Base-by-base conservation (phyloP, 2,888 invertebrate genomes). In the Caenorhabditis afra region DNA sequence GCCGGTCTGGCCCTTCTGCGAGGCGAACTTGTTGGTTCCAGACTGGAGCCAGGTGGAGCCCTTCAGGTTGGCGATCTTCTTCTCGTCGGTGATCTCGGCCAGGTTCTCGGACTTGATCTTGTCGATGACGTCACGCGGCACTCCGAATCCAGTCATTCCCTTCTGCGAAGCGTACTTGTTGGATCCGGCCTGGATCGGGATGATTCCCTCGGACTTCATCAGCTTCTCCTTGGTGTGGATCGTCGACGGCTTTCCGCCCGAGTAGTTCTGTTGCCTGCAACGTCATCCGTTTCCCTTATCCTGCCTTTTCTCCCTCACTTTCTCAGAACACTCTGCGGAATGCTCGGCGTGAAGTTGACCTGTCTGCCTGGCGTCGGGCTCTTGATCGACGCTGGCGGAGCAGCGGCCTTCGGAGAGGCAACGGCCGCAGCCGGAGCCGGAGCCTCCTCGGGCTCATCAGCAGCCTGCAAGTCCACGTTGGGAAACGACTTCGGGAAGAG, bases 1-100 rank as follows among this genome's bases (percentile, higher is more conserved):
- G 41, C 86, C 87, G 52, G 89, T 87, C 71, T 87, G 87, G 75
- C 90, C 90, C 81, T 88, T 90, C 78, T 90, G 90, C 44, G 88
- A 88, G 66, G 89, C 90, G 64, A 88, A 90, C 77, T 90, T 90
- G 87, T 90, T 90, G 76, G 90, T 90, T 71, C 90, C 90, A 29
- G 88, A 89, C 75, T 90, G 90, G 29, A 89, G 86, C 88, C 89
- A 87, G 20, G 87, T 86, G 44, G 88, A 88, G 61, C 81, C 86
- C 84, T 89, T 89, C 76, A 89, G 82, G 52, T 79, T 70, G 52
- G 85, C 87, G 81, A 90, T 85, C 86, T 90, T 90, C 81, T 86
- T 87, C 79, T 87, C 88, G 73, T 90, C 90, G 67, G 86, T 86
- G 65, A 90, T 79, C 74, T 87, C 87, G n/a, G 83, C 81, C 62